Evolutionary conservation across 2,888 invertebrate genomes (phyloP).

Genomic region (Dioctria linearis): DNA sequence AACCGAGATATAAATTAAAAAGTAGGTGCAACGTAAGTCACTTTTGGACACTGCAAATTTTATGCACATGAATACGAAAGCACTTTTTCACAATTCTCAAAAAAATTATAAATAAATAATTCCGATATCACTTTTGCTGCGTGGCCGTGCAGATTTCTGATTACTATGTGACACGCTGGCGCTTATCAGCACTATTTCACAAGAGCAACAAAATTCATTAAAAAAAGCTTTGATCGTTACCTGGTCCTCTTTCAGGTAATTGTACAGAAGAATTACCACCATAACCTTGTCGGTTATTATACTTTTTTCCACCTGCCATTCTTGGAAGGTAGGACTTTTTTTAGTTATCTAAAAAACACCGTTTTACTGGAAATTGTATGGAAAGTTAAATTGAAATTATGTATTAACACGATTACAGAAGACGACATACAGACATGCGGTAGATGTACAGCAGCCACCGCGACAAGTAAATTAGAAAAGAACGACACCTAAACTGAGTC

Average conservation of each 20-base stretch:
- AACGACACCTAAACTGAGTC: too few relatives aligned
- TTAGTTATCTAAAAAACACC: too few relatives aligned
- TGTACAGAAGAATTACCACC: conserved; percentile 65
- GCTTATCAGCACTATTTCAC: not conserved
- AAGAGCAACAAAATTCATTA: not conserved
- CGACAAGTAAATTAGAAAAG: too few relatives aligned
- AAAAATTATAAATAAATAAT: too few relatives aligned
- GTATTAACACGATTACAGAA: not conserved
- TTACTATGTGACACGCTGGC: conserved; percentile 31
- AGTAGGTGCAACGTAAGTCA: too few relatives aligned
- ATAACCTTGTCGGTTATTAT: conserved; percentile 63
- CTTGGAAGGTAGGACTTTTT: not conserved
- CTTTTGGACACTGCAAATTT: too few relatives aligned
- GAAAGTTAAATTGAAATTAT: not conserved
- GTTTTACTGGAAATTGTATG: not conserved
- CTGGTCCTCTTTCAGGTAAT: conserved; percentile 71
- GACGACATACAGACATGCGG: not conserved
- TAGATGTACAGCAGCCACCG: too few relatives aligned
- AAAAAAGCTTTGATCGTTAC: conserved; percentile 62
- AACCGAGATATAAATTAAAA: too few relatives aligned
- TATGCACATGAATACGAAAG: too few relatives aligned
- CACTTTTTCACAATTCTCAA: too few relatives aligned
- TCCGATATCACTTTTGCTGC: not conserved
- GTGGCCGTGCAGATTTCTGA: conserved; percentile 11
- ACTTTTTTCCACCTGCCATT: conserved; percentile 69